Evolutionary conservation across 2,113 vertebrate species (phyloP).

Genomic region (Pan paniscus): DNA sequence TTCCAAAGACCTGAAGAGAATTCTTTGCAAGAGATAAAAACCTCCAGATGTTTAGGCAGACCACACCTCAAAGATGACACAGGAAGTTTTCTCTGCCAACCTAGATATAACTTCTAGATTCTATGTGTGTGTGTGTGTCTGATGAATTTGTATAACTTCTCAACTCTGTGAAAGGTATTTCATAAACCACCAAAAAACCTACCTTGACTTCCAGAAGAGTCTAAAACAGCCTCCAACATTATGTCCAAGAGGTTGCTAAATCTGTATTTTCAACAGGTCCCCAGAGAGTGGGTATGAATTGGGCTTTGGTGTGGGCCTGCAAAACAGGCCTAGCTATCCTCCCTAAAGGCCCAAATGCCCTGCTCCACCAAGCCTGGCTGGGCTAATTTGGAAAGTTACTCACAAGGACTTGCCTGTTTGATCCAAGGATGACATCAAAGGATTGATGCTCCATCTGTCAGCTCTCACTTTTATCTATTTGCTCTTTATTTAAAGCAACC

Average conservation of each 20-base stretch:
- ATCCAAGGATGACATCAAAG: constrained; percentile 60
- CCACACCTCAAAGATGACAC: background rate
- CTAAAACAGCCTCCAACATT: background rate
- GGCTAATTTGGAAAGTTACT: constrained; percentile 26
- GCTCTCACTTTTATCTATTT: constrained; percentile 72
- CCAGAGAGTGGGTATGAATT: background rate
- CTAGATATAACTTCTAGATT: background rate
- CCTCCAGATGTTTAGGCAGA: constrained; percentile 22
- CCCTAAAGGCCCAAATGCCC: background rate
- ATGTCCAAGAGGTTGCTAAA: background rate
- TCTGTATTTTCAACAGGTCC: background rate
- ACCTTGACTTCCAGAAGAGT: constrained; percentile 12
- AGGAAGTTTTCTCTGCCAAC: background rate
- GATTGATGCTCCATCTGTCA: constrained; percentile 18
- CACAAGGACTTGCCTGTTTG: background rate
- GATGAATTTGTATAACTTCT: background rate
- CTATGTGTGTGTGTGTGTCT: background rate
- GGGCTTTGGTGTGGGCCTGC: background rate
- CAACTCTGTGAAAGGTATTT: constrained; percentile 30
- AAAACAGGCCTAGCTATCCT: background rate
- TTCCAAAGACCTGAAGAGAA: constrained; percentile 18
- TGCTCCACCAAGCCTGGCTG: background rate
- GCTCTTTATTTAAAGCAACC: constrained; percentile 33
- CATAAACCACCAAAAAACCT: constrained; percentile 15
- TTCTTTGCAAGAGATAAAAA: constrained; percentile 43